Base-by-base conservation (phyloP, 2,888 invertebrate species). In the Junonia oenone region DNA sequence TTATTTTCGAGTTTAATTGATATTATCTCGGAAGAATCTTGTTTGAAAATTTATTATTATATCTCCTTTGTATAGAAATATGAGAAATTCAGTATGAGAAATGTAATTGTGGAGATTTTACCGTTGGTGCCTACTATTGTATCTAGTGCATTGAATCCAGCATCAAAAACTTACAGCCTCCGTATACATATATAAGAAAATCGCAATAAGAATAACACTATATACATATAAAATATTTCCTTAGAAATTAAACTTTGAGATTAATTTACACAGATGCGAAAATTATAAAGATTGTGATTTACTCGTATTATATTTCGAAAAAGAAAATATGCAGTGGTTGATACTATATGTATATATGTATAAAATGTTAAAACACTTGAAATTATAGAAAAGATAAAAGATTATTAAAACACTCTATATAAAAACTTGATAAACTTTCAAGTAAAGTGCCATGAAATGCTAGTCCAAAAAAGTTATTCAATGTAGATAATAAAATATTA, bases 81-180 rank as follows among this genome's bases (percentile, higher is more conserved):
- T 54, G 53, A 40, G 47, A 54, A 54, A 40, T 47, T 45, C 19
- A 5, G 40, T 38, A 29, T 47, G 40, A 40, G 46, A 47, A 54
- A 40, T 54, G n/a, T 54, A 33, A 43, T 43, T 43, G 26, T 43
- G 26, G 6, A 26, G 13, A 26, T n/a, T 43, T 43, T 26, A 43
- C 43, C 43, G 43, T 43, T 43, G 43, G 17, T 1, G 11, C 6
- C 26, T 43, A 43, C 6, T 19, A 22, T 22, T 26, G 43, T 43
- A n/a, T 43, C 38, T 40, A 40, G 38, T 6, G 11, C 17, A 40
- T 40, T n/a, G 11, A 38, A 11, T 40, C 19, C n/a, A 19, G 17
- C 38, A 19, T 40, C 38, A 17, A 19, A 19, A 40, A 13, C 14
- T 6, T 31, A 11, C 17, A n/a, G 11, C 31, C n/a, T 4, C n/a